These are phyloP conservation scores for Agriopis leucophaearia DNA, from an alignment of 2,888 invertebrate genomes.

Conservation along the genomic window DNA sequence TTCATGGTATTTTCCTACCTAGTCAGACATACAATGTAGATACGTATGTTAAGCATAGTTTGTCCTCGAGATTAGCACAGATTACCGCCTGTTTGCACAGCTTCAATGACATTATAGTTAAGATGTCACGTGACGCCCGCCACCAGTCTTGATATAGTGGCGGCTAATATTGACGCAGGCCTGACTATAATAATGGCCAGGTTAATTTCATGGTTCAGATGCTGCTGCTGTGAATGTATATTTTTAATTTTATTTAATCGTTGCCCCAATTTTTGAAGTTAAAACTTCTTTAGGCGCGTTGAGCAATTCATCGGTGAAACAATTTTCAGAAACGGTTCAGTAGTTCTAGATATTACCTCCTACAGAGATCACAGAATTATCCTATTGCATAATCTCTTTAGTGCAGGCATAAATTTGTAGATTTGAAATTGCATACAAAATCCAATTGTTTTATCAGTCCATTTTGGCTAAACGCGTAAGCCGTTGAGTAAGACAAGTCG, in stretches of 20 bases:
- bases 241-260: background rate
- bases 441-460: conserved; percentile 48
- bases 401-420: background rate
- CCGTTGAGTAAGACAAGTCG: conserved; percentile 75
- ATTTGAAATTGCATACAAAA: background rate
- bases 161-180: conserved; percentile 27
- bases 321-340: no score
- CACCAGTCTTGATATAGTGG: conserved; percentile 37
- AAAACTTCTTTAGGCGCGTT: no score
- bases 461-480: conserved; percentile 64
- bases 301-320: no score
- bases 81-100: conserved; percentile 55
- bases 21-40: background rate
- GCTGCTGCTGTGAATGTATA: background rate
- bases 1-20: background rate
- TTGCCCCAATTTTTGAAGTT: no score
- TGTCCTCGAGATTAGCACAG: conserved; percentile 59
- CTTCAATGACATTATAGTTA: conserved; percentile 59
- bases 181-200: conserved; percentile 13
- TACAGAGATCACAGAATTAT: no score
- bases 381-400: no score
- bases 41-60: conserved; percentile 38
- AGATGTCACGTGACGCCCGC: conserved; percentile 35
- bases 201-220: conserved; percentile 6
- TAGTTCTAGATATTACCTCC: no score